Evolutionary conservation across 2,797 vertebrate genomes (phyloP).

Genomic region (Martes flavigula): DNA sequence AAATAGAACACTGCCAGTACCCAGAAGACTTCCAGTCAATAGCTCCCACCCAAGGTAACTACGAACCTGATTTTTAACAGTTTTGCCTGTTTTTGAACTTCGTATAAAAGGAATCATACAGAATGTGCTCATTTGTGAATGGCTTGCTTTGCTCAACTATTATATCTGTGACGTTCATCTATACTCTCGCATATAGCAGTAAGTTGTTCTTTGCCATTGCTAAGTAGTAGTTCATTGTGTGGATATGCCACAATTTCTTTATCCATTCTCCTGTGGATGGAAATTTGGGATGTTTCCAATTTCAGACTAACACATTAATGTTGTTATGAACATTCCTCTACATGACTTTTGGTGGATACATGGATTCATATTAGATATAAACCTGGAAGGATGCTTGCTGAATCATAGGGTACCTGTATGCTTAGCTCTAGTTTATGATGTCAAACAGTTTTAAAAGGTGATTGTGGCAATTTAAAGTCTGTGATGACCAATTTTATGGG

Average conservation of each 20-base stretch:
- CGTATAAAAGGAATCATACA: not conserved
- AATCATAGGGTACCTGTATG: not conserved
- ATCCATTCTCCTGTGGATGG: not conserved
- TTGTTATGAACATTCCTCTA: constrained; percentile 18
- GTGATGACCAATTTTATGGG: not conserved
- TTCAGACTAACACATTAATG: constrained; percentile 18
- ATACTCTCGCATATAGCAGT: not conserved
- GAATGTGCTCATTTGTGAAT: not conserved
- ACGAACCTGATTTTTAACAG: constrained; percentile 26
- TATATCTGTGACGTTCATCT: not conserved
- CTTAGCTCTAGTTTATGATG: constrained; percentile 5
- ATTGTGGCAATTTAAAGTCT: constrained; percentile 9
- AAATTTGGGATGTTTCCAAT: not conserved
- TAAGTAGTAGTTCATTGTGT: constrained; percentile 11
- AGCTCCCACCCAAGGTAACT: not conserved
- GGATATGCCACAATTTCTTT: not conserved
- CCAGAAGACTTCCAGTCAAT: not conserved
- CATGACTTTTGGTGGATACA: not conserved
- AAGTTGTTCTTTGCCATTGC: not conserved
- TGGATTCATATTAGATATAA: not conserved
- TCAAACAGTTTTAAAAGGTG: not conserved
- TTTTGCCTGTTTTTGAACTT: constrained; percentile 20
- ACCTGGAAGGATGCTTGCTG: not conserved
- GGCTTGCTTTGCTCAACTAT: not conserved
- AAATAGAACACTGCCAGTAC: not conserved